Conservation (phyloP, 2,113 vertebrate genomes). For the Gobius niger region DNA sequence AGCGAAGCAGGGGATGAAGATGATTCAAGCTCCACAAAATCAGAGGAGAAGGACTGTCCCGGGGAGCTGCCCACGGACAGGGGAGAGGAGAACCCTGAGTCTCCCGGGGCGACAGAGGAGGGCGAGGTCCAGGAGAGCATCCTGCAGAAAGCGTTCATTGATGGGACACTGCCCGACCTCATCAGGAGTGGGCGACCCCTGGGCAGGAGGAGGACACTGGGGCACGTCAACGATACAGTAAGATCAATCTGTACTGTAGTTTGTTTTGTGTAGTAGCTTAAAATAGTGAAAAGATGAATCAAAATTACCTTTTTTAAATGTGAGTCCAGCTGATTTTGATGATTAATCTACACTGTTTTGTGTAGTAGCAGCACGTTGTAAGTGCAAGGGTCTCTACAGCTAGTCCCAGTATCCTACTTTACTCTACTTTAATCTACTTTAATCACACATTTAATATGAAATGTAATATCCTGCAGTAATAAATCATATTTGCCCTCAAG, state of each 20-base stretch:
- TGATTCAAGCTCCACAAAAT: constrained; percentile 2
- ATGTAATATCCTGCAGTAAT: no score
- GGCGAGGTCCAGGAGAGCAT: background rate
- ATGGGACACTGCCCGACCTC: constrained; percentile 72
- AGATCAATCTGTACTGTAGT: background rate
- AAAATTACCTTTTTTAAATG: no score
- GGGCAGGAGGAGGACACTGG: constrained; percentile 67
- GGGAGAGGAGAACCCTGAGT: constrained; percentile 1
- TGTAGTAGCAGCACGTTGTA: no score
- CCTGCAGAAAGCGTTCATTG: constrained; percentile 32
- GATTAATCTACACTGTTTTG: no score
- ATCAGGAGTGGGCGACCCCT: constrained; percentile 68
- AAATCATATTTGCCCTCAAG: no score
- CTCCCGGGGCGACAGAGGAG: background rate
- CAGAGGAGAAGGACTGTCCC: constrained; percentile 37
- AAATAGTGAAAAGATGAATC: no score
- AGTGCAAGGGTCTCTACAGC: no score
- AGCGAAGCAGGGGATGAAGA: constrained; percentile 26
- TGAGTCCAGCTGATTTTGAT: no score
- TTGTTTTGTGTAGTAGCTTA: no score
- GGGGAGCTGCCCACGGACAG: constrained; percentile 18
- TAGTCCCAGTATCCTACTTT: no score
- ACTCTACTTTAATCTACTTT: no score
- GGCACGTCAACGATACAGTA: constrained; percentile 74
- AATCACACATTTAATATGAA: no score